Evolutionary conservation across 2,888 invertebrate species (phyloP).

Genomic region (Callinectes sapidus): DNA sequence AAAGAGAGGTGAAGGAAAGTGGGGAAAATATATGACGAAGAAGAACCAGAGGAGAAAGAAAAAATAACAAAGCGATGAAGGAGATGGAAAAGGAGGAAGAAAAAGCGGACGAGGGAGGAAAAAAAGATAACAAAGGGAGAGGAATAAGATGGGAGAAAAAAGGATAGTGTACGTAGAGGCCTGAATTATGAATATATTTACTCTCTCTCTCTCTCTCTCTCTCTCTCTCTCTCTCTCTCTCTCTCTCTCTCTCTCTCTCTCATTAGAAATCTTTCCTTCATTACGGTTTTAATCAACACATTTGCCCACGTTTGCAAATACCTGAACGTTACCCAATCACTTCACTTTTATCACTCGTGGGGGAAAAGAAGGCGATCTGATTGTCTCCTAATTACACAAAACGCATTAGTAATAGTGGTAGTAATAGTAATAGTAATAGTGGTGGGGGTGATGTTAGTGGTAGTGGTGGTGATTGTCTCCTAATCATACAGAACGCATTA

Average conservation of each 20-base stretch:
- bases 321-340: background rate
- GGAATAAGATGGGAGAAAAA: too few relatives aligned
- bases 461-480: too few relatives aligned
- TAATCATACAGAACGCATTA: too few relatives aligned
- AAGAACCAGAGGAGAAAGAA: background rate
- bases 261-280: background rate
- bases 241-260: background rate
- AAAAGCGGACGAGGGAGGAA: background rate
- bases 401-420: background rate
- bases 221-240: background rate
- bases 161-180: too few relatives aligned
- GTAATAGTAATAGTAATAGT: background rate
- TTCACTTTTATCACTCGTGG: background rate
- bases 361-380: background rate
- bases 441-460: too few relatives aligned
- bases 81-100: background rate
- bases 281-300: background rate
- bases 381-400: background rate
- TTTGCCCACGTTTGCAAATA: background rate
- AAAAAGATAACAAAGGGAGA: background rate
- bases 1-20: background rate
- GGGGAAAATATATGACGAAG: background rate
- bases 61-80: background rate
- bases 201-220: background rate
- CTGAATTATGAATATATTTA: background rate